Evolutionary conservation across 2,888 invertebrate genomes (phyloP).

Genomic region (Drosophila kuntzei): DNA sequence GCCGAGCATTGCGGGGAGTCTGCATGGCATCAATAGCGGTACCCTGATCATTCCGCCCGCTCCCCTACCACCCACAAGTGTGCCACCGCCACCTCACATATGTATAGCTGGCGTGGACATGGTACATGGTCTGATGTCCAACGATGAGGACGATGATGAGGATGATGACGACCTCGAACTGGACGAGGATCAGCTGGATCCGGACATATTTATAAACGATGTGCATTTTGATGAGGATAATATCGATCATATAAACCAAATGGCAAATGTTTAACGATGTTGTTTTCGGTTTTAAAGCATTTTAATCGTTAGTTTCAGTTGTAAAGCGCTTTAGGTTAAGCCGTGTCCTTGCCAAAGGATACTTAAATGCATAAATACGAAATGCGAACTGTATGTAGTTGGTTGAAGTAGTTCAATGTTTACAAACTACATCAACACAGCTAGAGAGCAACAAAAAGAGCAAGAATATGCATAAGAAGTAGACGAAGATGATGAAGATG

Average conservation of each 20-base stretch:
- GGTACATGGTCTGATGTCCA: conserved; percentile 80
- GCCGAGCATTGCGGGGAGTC: conserved; percentile 85
- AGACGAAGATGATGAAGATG: conserved; percentile 26
- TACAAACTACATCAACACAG: conserved; percentile 47
- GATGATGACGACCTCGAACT: conserved; percentile 82
- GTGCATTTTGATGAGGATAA: conserved; percentile 82
- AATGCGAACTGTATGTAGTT: conserved; percentile 21
- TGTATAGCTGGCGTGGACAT: conserved; percentile 84
- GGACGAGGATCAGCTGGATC: conserved; percentile 81
- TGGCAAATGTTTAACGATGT: conserved; percentile 84
- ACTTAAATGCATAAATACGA: conserved; percentile 27
- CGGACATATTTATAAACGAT: conserved; percentile 84
- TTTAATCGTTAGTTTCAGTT: conserved; percentile 75
- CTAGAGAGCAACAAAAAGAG: conserved; percentile 1
- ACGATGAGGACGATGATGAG: conserved; percentile 77
- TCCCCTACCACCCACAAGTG: conserved; percentile 85
- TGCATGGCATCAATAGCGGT: conserved; percentile 85
- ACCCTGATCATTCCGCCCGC: conserved; percentile 85
- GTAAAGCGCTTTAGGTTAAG: conserved; percentile 69
- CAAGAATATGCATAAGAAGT: conserved; percentile 9
- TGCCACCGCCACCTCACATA: conserved; percentile 85
- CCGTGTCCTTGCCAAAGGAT: conserved; percentile 47
- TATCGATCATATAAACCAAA: conserved; percentile 83
- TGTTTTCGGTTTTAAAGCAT: conserved; percentile 52
- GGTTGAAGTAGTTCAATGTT: conserved; percentile 33